Evolutionary conservation across 2,888 invertebrate genomes (phyloP).

Genomic region (Palloptera scutellata): DNA sequence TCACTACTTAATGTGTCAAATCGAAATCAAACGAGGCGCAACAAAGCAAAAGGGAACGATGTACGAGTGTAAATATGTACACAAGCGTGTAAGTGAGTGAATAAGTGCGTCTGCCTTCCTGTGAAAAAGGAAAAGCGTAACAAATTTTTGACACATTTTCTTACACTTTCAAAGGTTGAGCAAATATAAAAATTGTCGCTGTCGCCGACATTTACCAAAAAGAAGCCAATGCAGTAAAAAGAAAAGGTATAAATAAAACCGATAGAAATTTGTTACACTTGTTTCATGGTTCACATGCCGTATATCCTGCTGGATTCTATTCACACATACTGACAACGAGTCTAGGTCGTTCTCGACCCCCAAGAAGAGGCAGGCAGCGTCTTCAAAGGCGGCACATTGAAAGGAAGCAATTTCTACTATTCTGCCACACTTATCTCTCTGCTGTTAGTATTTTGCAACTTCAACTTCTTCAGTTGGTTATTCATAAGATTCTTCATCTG

Average conservation of each 20-base stretch:
- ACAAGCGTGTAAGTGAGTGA: too few species aligned
- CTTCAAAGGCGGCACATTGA: slow-evolving; percentile 24
- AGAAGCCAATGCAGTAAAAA: neutral
- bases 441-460: neutral
- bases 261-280: slow-evolving; percentile 37
- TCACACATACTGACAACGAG: too few species aligned
- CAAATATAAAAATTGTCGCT: neutral
- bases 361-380: too few species aligned
- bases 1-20: neutral
- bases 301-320: slow-evolving; percentile 17
- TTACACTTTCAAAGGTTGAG: slow-evolving; percentile 35
- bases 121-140: slow-evolving; percentile 44
- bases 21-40: slow-evolving; percentile 3
- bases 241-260: neutral
- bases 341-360: too few species aligned
- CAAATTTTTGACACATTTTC: slow-evolving; percentile 58
- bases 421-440: neutral
- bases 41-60: neutral
- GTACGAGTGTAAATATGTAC: too few species aligned
- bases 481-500: neutral
- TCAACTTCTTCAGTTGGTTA: too few species aligned
- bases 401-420: neutral
- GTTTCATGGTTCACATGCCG: slow-evolving; percentile 37
- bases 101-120: too few species aligned
- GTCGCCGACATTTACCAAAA: neutral